Base-by-base conservation (phyloP, 1,140 invertebrate species). In the Contarinia nasturtii region DNA sequence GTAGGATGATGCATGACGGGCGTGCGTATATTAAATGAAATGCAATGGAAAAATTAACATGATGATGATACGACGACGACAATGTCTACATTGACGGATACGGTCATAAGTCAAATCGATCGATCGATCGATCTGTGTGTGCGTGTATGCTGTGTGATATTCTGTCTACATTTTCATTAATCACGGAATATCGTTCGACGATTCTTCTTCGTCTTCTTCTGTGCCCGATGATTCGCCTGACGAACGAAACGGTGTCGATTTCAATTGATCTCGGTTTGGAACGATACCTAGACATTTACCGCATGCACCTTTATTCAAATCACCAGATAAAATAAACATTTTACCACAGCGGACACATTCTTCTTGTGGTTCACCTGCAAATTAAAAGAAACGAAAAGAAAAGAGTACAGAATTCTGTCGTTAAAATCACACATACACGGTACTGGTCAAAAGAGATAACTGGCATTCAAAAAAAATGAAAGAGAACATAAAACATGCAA, bases 301-400 rank as follows among this genome's bases (percentile, higher is more conserved):
- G 50, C 56, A 57, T 15, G 55, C 40, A 20, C 56, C 56, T 37
- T 54, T 51, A 42, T 53, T 56, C 19, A 55, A 48, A 19, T 53
- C 56, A 33, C 52, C 49, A 43, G 54, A 53, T 34, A 50, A 50
- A 40, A 63, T 49, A 51, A 57, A 63, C 17, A 57, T 54, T 54
- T 65, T 66, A 21, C 63, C 61, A 53, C 63, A 68, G 33, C 60
- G 50, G 10, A 62, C 56, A 50, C 65, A 67, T 53, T 67, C 63
- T 51, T 65, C 63, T 53, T 63, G 61, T 15, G 59, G 58, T 49
- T 65, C 60, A 50, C 65, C 66, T 67, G 53, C 27, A 57, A 57
- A 33, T 20, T 52, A 53, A 45, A 50, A 48, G 46, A 50, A 41
- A 37, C n/a, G 33, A 46, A 43, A 45, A 52, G 22, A 22, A 45